phyloP scores from a whole-genome alignment of 2,888 invertebrate species.

The Philonicus albiceps region DNA sequence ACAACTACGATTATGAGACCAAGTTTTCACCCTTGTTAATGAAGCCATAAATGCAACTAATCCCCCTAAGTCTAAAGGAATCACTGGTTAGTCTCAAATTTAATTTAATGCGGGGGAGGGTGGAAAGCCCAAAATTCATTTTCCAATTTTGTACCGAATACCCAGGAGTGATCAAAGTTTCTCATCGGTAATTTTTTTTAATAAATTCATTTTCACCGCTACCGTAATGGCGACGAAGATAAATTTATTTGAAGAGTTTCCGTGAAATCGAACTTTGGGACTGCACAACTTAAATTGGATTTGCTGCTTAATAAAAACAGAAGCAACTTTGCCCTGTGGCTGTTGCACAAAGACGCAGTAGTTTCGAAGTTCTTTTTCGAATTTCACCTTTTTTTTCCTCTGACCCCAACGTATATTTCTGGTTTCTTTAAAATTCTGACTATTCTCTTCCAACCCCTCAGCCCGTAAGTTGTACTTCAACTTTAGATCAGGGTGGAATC shows the following conservation, averaged over 20 bases:
- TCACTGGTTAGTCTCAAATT: not conserved
- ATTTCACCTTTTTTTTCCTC: not conserved
- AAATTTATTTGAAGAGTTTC: conserved; percentile 9
- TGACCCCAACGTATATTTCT: not conserved
- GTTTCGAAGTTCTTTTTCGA: not conserved
- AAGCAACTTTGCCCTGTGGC: not conserved
- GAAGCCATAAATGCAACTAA: not conserved
- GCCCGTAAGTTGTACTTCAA: not conserved
- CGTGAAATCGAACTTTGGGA: not conserved
- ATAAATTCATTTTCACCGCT: not conserved
- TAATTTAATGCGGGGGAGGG: not conserved
- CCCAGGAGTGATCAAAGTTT: not conserved
- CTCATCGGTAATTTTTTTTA: not conserved
- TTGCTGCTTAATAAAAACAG: not conserved
- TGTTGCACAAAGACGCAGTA: not conserved
- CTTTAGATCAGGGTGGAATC: not conserved
- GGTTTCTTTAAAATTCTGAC: not conserved
- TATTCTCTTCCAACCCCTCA: not conserved
- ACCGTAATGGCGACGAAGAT: not conserved
- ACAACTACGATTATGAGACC: not conserved
- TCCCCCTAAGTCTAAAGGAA: not conserved
- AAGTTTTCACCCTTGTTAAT: not conserved
- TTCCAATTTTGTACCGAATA: not conserved
- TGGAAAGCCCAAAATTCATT: not conserved
- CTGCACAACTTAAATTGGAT: conserved; percentile 32